phyloP scores from a whole-genome alignment of 2,888 invertebrate species.

The Dione vanillae region DNA sequence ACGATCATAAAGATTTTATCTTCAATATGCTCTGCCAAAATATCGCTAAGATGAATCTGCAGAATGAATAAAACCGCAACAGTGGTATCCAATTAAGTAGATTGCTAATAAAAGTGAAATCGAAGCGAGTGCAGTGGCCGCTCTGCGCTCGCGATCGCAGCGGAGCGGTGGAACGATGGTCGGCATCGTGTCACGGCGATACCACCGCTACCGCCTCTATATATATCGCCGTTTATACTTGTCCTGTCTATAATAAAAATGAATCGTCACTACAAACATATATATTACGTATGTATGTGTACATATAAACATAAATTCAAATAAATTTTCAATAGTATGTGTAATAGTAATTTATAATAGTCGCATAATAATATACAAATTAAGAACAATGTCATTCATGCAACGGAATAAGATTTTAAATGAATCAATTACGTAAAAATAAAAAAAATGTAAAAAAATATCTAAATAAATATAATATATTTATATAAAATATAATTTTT shows the following conservation, averaged over 20 bases:
- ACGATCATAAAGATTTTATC: slow-evolving; percentile 32
- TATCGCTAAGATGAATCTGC: slow-evolving; percentile 73
- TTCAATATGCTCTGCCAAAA: slow-evolving; percentile 48
- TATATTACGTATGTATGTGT: no score
- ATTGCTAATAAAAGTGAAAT: slow-evolving; percentile 85
- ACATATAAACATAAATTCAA: no score
- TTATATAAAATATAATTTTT: no score
- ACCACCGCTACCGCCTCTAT: slow-evolving; percentile 1
- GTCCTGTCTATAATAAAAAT: background rate
- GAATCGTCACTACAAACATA: background rate
- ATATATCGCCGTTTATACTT: background rate
- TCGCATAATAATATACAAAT: slow-evolving; percentile 1
- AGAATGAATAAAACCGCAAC: slow-evolving; percentile 80
- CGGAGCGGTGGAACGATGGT: slow-evolving; percentile 22
- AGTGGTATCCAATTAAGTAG: slow-evolving; percentile 83
- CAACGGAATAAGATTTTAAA: slow-evolving; percentile 25
- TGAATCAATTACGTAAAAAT: slow-evolving; percentile 18
- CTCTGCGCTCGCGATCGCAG: slow-evolving; percentile 48
- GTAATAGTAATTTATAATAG: background rate
- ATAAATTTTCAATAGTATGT: background rate
- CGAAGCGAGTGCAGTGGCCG: slow-evolving; percentile 83
- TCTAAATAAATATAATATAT: no score
- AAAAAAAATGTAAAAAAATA: no score
- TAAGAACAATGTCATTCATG: slow-evolving; percentile 35
- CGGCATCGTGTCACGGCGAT: slow-evolving; percentile 25